These are phyloP conservation scores for Ptiloglossa arizonensis DNA, from an alignment of 1,140 invertebrate species.

Conservation along the genomic window DNA sequence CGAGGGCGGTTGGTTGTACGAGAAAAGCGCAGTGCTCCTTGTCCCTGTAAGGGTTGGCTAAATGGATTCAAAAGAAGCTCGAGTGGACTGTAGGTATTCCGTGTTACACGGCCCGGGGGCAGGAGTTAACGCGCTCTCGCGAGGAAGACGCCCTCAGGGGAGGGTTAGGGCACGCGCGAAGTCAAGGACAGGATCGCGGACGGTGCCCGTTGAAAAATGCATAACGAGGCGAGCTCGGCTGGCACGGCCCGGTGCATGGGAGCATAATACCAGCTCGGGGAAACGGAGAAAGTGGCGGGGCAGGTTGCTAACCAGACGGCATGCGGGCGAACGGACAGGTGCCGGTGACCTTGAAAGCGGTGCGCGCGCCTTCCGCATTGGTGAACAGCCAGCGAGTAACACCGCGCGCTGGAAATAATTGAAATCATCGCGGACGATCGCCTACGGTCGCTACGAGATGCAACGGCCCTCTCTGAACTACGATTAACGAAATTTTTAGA, in stretches of 20 bases:
- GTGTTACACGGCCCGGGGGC: no score
- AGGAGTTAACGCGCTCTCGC: not conserved
- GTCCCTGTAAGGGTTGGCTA: no score
- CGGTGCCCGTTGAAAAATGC: constrained; percentile 32
- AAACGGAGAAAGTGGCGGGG: constrained; percentile 53
- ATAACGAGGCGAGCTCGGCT: constrained; percentile 25
- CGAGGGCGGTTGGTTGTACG: no score
- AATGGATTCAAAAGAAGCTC: no score
- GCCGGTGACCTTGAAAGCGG: constrained; percentile 41
- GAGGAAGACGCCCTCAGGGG: not conserved
- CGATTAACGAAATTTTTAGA: no score
- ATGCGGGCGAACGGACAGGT: constrained; percentile 44
- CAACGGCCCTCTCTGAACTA: not conserved
- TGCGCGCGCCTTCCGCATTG: constrained; percentile 44
- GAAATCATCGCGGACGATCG: constrained; percentile 9
- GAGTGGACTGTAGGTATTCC: no score
- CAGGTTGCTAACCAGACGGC: constrained; percentile 44
- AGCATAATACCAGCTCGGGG: constrained; percentile 37
- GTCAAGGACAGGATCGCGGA: constrained; percentile 27
- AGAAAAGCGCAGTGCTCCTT: no score
- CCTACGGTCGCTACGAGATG: not conserved
- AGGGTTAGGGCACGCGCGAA: not conserved
- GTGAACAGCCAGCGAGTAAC: constrained; percentile 17
- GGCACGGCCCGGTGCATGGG: constrained; percentile 2
- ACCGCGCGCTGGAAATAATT: not conserved